Evolutionary conservation across 2,888 invertebrate genomes (phyloP), one percentile per base, ranked within the genome.

Genomic region (Syritta pipiens): DNA sequence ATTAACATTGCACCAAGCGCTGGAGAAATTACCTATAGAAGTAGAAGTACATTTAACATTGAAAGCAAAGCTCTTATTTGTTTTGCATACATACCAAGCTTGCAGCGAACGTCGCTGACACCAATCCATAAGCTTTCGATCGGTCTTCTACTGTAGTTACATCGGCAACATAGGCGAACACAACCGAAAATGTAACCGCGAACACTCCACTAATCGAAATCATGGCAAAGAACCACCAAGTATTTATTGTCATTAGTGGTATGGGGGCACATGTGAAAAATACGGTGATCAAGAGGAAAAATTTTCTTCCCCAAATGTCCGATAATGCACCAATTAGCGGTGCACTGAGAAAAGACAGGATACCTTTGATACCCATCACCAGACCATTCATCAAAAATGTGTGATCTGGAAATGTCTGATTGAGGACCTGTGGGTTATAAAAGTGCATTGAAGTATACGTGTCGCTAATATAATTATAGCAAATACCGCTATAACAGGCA

Each of bases 181-280:
- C 98, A 65, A 99, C 98, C 84, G 98, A 98, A 90, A 99, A 99
- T 49, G 99, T 99, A 82, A 99, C 99, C 62, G 99, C 97, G 90
- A 99, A 99, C 83, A 99, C 95, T 79, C 99, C 99, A 84, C 97
- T 98, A 89, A 99, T 96, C 87, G 97, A 97, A 90, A 99, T 97
- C 95, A 99, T 96, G 72, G 98, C 97, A 90, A 99, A 99, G 90
- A 99, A 99, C 97, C 97, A 98, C 97, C 97, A 99, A 49, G 99
- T 97, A 90, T 98, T 99, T 88, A 99, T 95, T 86, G 96, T 97
- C 97, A 99, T 98, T 77, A 99, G 92, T 60, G 99, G 99, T 88
- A 99, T 99, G 57, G 99, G 99, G 84, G 96, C 95, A 90, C 99
- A 99, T 32, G 99, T 99, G 90, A 98, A 98, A 90, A 98, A 97